These are phyloP conservation scores for Plectrocnemia conspersa DNA, from an alignment of 1,140 invertebrate species.

Conservation along the genomic window DNA sequence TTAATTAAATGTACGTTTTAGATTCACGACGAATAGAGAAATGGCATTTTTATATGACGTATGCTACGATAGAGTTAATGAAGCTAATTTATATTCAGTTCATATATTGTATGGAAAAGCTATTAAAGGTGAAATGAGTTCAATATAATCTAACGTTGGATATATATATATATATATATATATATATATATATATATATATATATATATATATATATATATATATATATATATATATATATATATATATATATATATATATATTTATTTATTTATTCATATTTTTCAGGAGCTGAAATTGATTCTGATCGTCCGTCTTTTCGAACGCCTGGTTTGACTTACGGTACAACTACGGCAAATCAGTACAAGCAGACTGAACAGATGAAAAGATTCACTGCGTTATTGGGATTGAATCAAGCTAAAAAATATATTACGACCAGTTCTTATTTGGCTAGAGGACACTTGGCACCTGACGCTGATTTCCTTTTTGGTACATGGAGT, in stretches of 20 bases:
- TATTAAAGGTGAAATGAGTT: conserved; percentile 18
- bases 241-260: conserved; percentile 5
- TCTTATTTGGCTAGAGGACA: conserved; percentile 45
- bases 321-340: conserved; percentile 19
- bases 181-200: conserved; percentile 9
- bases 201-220: neutral
- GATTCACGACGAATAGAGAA: conserved; percentile 25
- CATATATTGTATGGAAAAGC: conserved; percentile 30
- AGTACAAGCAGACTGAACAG: conserved; percentile 29
- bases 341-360: conserved; percentile 15
- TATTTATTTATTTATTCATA: neutral
- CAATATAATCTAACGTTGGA: neutral
- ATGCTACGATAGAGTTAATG: conserved; percentile 26
- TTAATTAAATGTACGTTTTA: conserved; percentile 10
- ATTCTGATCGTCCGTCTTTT: conserved; percentile 20
- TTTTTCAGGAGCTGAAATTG: conserved; percentile 28
- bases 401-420: conserved; percentile 37
- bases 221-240: neutral
- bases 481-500: conserved; percentile 44
- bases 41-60: conserved; percentile 10
- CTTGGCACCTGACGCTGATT: conserved; percentile 48
- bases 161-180: conserved; percentile 1
- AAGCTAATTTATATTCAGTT: conserved; percentile 18
- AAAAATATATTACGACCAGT: conserved; percentile 39
- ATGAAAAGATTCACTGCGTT: conserved; percentile 37